Evolutionary conservation across 2,797 vertebrate genomes (phyloP).

Genomic region (Parambassis ranga): DNA sequence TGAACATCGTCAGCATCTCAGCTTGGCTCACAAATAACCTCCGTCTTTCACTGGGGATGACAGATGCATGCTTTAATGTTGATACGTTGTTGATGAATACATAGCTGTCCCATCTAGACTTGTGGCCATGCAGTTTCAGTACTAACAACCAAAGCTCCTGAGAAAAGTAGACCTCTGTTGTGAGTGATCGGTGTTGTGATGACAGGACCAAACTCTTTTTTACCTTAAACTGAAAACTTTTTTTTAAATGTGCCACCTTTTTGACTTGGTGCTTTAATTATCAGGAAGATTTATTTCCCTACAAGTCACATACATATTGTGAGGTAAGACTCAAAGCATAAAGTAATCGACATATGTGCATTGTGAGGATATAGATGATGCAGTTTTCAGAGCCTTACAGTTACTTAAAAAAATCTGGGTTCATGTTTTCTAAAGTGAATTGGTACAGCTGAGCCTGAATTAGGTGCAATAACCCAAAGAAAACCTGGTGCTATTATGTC

Average conservation of each 20-base stretch:
- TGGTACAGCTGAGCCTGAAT: neutral
- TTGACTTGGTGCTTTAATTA: conserved; percentile 70
- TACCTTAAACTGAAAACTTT: conserved; percentile 63
- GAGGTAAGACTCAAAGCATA: conserved; percentile 60
- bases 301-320: conserved; percentile 75
- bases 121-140: conserved; percentile 31
- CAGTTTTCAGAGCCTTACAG: neutral
- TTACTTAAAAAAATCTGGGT: neutral
- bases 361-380: conserved; percentile 54
- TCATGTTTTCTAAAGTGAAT: neutral
- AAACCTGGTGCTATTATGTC: conserved; percentile 1
- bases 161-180: too few species aligned
- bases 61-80: conserved; percentile 72
- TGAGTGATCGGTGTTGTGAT: conserved; percentile 11
- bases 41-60: conserved; percentile 65
- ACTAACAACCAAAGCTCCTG: conserved; percentile 23
- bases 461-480: neutral
- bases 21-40: conserved; percentile 66
- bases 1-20: conserved; percentile 67
- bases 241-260: conserved; percentile 76
- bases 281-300: conserved; percentile 78
- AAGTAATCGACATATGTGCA: conserved; percentile 76
- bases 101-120: conserved; percentile 37
- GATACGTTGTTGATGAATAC: conserved; percentile 58
- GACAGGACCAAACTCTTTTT: conserved; percentile 47